These are phyloP conservation scores for Mesorhabditis spiculigera DNA, from an alignment of 2,888 invertebrate species.

Conservation along the genomic window DNA sequence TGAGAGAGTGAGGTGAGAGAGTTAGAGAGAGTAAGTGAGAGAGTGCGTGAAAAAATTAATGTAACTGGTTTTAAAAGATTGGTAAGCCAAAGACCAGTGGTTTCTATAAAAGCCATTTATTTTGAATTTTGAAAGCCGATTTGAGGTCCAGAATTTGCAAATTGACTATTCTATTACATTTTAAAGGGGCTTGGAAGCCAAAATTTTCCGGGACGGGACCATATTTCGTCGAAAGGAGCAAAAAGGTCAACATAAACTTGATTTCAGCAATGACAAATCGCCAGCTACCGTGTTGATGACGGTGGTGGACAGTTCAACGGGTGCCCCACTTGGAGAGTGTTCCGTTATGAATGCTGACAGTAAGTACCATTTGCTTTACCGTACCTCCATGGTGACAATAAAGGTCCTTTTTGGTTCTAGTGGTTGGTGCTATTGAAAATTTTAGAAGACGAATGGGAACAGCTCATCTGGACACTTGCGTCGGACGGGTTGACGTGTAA, in stretches of 20 bases:
- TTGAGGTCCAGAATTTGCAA: too few species aligned
- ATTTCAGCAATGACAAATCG: constrained; percentile 23
- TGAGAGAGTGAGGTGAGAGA: too few species aligned
- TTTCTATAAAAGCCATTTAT: too few species aligned
- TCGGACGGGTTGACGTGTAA: constrained; percentile 33
- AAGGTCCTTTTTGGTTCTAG: not conserved
- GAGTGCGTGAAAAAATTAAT: too few species aligned
- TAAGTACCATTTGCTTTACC: constrained; percentile 3
- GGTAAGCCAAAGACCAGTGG: too few species aligned
- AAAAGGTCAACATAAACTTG: not conserved
- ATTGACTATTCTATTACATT: too few species aligned
- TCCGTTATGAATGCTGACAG: constrained; percentile 23
- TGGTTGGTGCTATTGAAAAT: not conserved
- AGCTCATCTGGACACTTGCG: constrained; percentile 43
- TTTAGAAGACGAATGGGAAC: constrained; percentile 30
- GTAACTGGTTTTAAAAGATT: too few species aligned
- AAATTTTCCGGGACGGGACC: too few species aligned
- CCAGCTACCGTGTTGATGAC: constrained; percentile 30
- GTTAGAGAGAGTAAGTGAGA: too few species aligned
- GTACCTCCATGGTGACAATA: not conserved
- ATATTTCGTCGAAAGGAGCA: too few species aligned
- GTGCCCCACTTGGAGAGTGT: constrained; percentile 33
- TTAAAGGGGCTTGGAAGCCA: too few species aligned
- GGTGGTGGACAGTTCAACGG: constrained; percentile 38
- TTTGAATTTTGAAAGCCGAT: too few species aligned